phyloP scores from a whole-genome alignment of 2,797 vertebrate species.

The Pseudochromis fuscus region DNA sequence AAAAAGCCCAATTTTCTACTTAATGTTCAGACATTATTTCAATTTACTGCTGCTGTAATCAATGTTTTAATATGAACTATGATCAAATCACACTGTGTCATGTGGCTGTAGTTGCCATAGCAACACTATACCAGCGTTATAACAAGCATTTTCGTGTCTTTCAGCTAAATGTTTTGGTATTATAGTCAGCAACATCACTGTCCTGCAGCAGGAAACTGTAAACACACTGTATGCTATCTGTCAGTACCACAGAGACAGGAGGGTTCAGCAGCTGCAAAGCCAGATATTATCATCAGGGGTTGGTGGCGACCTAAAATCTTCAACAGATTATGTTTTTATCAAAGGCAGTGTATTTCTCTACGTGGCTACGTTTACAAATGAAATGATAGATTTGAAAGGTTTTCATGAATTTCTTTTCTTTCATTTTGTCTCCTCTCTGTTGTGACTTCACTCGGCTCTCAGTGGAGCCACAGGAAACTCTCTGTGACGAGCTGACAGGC shows the following conservation, averaged over 20 bases:
- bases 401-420: neutral
- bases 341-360: neutral
- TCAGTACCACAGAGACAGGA: neutral
- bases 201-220: too few species aligned
- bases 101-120: too few species aligned
- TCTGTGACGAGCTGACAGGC: slow-evolving; percentile 58
- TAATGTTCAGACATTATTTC: neutral
- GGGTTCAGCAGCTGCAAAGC: neutral
- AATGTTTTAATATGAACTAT: neutral
- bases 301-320: neutral
- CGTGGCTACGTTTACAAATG: too few species aligned
- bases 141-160: neutral
- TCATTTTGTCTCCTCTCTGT: slow-evolving; percentile 5
- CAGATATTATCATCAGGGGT: neutral
- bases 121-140: neutral
- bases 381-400: neutral
- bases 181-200: too few species aligned
- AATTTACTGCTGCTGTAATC: neutral
- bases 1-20: neutral
- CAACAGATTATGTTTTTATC: too few species aligned
- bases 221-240: neutral
- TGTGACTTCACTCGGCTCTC: slow-evolving; percentile 39
- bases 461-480: slow-evolving; percentile 71
- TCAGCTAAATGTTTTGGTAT: neutral
- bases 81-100: neutral